These are phyloP conservation scores for Ecliptopera silaceata DNA, from an alignment of 2,888 invertebrate genomes.

Conservation along the genomic window DNA sequence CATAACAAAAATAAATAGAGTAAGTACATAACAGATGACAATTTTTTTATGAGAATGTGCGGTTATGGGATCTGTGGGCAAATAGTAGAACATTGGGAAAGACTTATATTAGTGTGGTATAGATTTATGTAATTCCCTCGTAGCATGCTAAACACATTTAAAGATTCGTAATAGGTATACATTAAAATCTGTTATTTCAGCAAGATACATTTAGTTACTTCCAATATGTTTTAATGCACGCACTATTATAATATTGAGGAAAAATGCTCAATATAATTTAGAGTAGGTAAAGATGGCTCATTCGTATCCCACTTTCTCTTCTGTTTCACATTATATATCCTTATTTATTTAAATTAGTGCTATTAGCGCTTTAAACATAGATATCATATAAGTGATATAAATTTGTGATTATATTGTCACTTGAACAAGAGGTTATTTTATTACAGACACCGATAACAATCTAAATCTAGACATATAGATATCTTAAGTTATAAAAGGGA, in stretches of 20 bases:
- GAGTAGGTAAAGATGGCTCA: no score
- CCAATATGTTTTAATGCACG: no score
- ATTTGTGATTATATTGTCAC: slow-evolving; percentile 65
- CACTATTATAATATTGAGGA: no score
- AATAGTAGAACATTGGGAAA: no score
- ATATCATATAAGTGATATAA: slow-evolving; percentile 20
- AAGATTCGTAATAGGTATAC: no score
- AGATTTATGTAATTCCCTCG: no score
- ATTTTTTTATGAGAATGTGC: neutral
- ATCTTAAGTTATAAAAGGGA: slow-evolving; percentile 15
- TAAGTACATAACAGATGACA: slow-evolving; percentile 44
- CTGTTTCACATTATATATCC: no score
- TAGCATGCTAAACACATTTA: no score
- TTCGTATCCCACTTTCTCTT: no score
- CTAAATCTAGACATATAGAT: slow-evolving; percentile 22
- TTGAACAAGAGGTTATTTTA: slow-evolving; percentile 62
- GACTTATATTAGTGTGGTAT: neutral
- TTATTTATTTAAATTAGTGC: no score
- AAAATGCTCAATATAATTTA: no score
- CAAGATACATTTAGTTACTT: no score
- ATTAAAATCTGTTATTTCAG: slow-evolving; percentile 23
- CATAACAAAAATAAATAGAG: slow-evolving; percentile 64
- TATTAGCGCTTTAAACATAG: neutral
- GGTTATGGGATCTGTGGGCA: neutral
- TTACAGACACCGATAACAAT: slow-evolving; percentile 28